Evolutionary conservation across 35 echinoderm and acorn worm genomes (phyloP).

Genomic region (Chiridota heheva): DNA sequence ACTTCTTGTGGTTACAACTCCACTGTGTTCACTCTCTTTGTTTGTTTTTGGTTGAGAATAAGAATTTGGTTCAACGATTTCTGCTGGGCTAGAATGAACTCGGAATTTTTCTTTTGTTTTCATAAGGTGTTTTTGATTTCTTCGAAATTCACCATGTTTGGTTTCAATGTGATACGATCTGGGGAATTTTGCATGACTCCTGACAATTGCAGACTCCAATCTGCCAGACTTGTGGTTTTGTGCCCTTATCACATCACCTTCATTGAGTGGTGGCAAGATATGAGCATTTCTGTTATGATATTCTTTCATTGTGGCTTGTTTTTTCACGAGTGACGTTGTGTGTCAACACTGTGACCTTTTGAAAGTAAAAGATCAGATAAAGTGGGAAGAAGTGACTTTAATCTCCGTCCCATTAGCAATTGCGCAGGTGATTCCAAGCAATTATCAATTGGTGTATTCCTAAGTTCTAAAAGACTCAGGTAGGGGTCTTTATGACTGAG

Average conservation of each 20-base stretch:
- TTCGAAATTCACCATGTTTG: not conserved
- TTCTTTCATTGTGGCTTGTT: not conserved
- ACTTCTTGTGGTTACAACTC: no score
- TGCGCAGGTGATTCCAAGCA: constrained; percentile 31
- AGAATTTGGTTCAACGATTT: no score
- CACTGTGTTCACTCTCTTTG: no score
- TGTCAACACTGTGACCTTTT: constrained; percentile 4
- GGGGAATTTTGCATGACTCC: not conserved
- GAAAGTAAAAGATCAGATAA: not conserved
- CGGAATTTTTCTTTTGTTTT: constrained; percentile 47
- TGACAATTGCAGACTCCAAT: constrained; percentile 6
- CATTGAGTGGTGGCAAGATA: not conserved
- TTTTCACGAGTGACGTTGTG: not conserved
- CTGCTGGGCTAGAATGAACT: no score
- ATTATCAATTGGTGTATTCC: constrained; percentile 41
- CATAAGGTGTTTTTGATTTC: constrained; percentile 25
- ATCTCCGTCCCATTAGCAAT: constrained; percentile 14
- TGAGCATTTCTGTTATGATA: constrained; percentile 12
- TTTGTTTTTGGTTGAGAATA: no score
- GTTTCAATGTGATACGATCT: constrained; percentile 15
- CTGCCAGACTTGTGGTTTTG: not conserved
- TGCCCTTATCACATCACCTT: constrained; percentile 28
- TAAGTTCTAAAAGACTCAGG: constrained; percentile 15
- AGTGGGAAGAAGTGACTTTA: constrained; percentile 34
- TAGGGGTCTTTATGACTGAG: constrained; percentile 33